Percentiles rank a stretch among this genome's conserved stretches.
These are phyloP conservation scores for Probaryconus sp. DNA, from an alignment of 1,140 invertebrate genomes.

Conservation along the genomic window DNA sequence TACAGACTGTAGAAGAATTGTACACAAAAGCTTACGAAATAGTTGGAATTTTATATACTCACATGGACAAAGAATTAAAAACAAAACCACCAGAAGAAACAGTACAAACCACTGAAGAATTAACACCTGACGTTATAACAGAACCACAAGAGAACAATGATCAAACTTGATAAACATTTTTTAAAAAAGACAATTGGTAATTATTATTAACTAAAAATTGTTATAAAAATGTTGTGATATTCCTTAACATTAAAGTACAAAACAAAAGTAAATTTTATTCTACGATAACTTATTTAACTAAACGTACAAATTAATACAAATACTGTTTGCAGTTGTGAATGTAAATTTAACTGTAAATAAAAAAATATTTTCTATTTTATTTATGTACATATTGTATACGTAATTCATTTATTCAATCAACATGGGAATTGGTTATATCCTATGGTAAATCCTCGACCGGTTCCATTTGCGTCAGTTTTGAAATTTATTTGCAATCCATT, in stretches of 20 bases:
- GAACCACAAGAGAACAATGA: no score
- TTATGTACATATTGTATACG: neutral
- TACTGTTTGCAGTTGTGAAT: no score
- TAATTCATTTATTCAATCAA: slow-evolving; percentile 7
- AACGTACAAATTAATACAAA: no score
- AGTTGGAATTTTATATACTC: slow-evolving; percentile 74
- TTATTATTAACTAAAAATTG: no score
- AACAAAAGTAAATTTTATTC: no score
- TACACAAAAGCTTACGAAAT: slow-evolving; percentile 82
- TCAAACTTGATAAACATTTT: no score
- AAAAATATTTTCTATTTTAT: neutral
- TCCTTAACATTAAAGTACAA: no score
- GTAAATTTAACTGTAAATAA: neutral
- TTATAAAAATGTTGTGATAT: no score
- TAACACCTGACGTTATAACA: no score
- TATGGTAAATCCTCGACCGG: slow-evolving; percentile 67
- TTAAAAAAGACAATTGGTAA: no score
- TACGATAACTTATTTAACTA: no score
- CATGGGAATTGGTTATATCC: slow-evolving; percentile 65
- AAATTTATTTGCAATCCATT: slow-evolving; percentile 62
- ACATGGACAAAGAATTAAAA: slow-evolving; percentile 59
- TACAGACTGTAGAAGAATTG: slow-evolving; percentile 82
- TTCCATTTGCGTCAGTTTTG: slow-evolving; percentile 54
- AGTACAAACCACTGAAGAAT: neutral
- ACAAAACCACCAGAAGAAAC: slow-evolving; percentile 16